Evolutionary conservation across 2,113 vertebrate species (phyloP), one percentile per base, ranked within the genome.

Genomic region (Astatoreochromis straeleni): DNA sequence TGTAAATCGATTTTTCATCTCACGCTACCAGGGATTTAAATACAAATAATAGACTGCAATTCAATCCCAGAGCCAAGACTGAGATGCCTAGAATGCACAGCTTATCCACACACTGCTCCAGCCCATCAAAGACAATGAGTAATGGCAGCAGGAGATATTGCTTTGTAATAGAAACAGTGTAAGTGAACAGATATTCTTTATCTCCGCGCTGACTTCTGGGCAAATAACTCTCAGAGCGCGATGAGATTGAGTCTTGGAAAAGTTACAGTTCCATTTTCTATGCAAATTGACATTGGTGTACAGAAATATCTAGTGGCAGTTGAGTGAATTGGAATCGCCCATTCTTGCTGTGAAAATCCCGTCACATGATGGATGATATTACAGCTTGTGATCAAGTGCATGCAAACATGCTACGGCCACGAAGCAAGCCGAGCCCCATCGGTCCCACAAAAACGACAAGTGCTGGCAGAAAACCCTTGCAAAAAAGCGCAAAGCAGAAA

Each of bases 141-240:
- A 94, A 94, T 91, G 92, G 85, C 93, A 94, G 91, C 49, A 82
- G 84, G 83, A 91, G 90, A 91, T 91, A 95, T 89, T 92, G 88
- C 91, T 89, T 92, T 93, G 85, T 88, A 95, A 93, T 85, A 81
- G 90, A 90, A 91, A 92, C 40, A 51, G 85, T 16, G 7, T 89
- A 92, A 95, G 91, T 58, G 88, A 85, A 91, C 82, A 90, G 85
- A 94, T 87, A 91, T 94, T 92, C 85, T 91, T 88, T 87, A 93
- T 93, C 87, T 91, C 86, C 65, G 82, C 31, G n/a, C 68, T 9
- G 83, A 92, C 85, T 85, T 65, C 82, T 58, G 55, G 45, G 91
- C 81, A 93, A 93, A 95, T 91, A 90, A 90, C 91, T 92, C 68
- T 82, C 53, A 81, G 84, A 85, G 87, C 29, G 53, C 17, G 9